A percentile compares a stretch with the other conserved stretches of the same genome.
Conservation (phyloP, 2,797 vertebrate genomes). For the Protonibea diacanthus region DNA sequence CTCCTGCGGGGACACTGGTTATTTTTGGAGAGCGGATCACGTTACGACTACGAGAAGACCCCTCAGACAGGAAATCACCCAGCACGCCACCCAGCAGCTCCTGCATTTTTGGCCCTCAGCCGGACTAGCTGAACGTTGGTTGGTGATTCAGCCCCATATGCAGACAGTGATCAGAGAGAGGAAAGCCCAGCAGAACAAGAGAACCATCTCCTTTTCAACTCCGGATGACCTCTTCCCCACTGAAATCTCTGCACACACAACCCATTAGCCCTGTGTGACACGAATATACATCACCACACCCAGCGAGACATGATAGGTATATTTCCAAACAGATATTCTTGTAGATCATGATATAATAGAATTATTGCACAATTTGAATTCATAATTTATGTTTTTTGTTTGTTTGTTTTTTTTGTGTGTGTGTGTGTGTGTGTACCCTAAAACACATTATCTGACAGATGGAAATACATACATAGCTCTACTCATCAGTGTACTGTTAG, state of each 20-base stretch:
- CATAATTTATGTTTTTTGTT: background rate
- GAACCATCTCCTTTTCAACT: slow-evolving; percentile 70
- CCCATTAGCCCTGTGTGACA: slow-evolving; percentile 32
- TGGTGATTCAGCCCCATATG: slow-evolving; percentile 51
- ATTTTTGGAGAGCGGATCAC: slow-evolving; percentile 81
- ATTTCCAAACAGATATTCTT: background rate
- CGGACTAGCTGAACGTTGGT: slow-evolving; percentile 43
- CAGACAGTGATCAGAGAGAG: slow-evolving; percentile 63
- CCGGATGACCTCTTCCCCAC: slow-evolving; percentile 54
- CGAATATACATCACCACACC: slow-evolving; percentile 41
- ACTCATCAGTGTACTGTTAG: background rate
- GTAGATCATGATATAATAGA: background rate
- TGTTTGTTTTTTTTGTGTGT: background rate
- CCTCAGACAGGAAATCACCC: slow-evolving; percentile 84
- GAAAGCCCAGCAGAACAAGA: slow-evolving; percentile 65
- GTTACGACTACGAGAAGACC: slow-evolving; percentile 79
- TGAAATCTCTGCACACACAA: slow-evolving; percentile 36
- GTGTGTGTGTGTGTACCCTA: background rate
- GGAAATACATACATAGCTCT: background rate
- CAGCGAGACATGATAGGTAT: background rate
- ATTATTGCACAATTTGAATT: background rate
- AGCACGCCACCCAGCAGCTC: slow-evolving; percentile 72
- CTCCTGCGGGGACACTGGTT: slow-evolving; percentile 77
- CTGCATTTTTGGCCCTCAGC: slow-evolving; percentile 69
- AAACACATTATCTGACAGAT: background rate